Evolutionary conservation across 2,797 vertebrate species (phyloP).

Genomic region (Nasua narica): DNA sequence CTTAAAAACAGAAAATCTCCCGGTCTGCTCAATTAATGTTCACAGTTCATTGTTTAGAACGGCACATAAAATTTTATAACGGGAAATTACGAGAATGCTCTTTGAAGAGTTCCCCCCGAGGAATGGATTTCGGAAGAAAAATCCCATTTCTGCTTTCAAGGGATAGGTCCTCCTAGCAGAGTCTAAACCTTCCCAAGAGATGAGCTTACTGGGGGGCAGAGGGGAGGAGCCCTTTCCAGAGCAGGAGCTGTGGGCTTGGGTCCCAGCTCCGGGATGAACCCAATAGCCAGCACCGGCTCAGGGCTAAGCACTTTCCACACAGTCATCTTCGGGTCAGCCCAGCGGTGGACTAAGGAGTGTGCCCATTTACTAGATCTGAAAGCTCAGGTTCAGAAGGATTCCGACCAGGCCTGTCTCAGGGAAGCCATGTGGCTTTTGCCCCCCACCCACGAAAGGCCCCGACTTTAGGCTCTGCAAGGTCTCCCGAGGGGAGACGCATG

Average conservation of each 20-base stretch:
- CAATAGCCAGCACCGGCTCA: accelerated
- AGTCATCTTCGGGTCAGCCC: not conserved
- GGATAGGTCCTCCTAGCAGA: not conserved
- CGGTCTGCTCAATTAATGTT: conserved; percentile 59
- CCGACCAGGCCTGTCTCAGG: not conserved
- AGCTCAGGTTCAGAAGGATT: not conserved
- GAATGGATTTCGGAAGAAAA: conserved; percentile 58
- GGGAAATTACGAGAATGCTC: conserved; percentile 64
- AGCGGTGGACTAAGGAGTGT: not conserved
- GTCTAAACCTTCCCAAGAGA: not conserved
- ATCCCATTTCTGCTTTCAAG: conserved; percentile 52
- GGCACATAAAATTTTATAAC: conserved; percentile 70
- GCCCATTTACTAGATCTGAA: not conserved
- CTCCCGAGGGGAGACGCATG: not conserved
- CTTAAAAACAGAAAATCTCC: conserved; percentile 60
- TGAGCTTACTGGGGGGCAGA: not conserved
- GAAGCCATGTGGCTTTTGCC: not conserved
- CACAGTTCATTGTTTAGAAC: conserved; percentile 69
- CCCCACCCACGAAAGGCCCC: not conserved
- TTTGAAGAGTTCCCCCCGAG: conserved; percentile 64
- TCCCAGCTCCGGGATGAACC: not conserved
- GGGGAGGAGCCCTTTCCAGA: not conserved
- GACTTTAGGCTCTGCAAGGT: not conserved
- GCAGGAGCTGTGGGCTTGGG: not conserved
- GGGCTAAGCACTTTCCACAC: not conserved